Evolutionary conservation across 2,113 vertebrate genomes (phyloP), one percentile per base, ranked within the genome.

Genomic region (Nanorana parkeri): DNA sequence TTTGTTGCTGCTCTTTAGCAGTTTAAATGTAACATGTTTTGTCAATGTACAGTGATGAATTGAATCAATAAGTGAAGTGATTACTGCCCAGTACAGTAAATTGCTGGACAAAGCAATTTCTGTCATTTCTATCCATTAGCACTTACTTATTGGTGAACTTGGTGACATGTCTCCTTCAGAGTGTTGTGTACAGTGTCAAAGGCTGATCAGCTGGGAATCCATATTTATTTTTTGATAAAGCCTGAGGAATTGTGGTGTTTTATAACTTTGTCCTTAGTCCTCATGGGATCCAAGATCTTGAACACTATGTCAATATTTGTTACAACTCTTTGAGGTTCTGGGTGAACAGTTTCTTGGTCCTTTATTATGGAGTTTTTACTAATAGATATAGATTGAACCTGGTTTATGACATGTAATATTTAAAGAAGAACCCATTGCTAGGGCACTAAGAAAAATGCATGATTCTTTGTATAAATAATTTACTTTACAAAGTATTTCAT

Each of bases 121-220:
- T 81, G 78, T 81, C 78, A 81, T 73, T 29, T 63, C 19, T 65
- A 26, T 17, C 78, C 58, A 72, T 81, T 81, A 72, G 78, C 68
- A 81, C 73, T 72, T 64, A 81, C 78, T 81, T 81, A 81, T 81
- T 71, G 36, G 36, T 81, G 78, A 81, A 81, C 78, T 81, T 19
- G n/a, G 4, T 73, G 78, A 81, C 78, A 71, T 56, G 29, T 72
- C 78, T 72, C 21, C 36, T 72, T 47, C 24, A 64, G 68, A n/a
- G 19, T 64, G 26, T 68, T 54, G 21, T 17, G 41, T 72, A 32
- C 1, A 72, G 60, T 60, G 58, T 52, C 55, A 81, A 23, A 29
- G 68, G 32, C 68, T 64, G 58, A 32, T 41, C 58, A 23, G n/a
- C 58, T 52, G 55, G 47, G 54, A 81, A 47, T 72, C 58, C 52